Evolutionary conservation across 2,888 invertebrate genomes (phyloP), one percentile per base, ranked within the genome.

Genomic region (Cerastis rubricosa): DNA sequence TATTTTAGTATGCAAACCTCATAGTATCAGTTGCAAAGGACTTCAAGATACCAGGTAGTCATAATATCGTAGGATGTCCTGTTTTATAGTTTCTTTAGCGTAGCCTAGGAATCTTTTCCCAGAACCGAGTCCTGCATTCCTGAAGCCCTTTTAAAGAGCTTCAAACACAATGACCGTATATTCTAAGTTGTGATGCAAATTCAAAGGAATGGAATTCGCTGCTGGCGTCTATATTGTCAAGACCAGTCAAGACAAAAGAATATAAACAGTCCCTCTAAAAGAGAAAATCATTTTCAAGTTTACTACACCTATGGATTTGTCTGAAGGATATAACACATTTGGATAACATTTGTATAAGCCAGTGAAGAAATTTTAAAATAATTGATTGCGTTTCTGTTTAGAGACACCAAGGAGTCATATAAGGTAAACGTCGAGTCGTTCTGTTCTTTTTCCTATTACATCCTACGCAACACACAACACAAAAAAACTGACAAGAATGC

Each of bases 121-220:
- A 40, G 75, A 80, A 83, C 40, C 49, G 47, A 61, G 49, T 40
- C 66, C 43, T n/a, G 59, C 69, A 78, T 78, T 63, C 73, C 57
- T 40, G 4, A 69, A 72, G 43, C 25, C 22, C 57, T 78, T 70
- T 78, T 51, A 57, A 82, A 78, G 35, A 57, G 22, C 47, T 65
- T 17, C 12, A 64, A 74, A 82, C 71, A 82, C 84, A 82, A 74
- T 79, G 81, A 66, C 14, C 47, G 19, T 67, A 45, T 74, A 61
- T 79, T 71, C 71, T 69, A 57, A 71, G 49, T 80, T 69, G 45
- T 71, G 61, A 83, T 82, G 82, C 61, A 82, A 83, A 82, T 83
- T 75, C 71, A 72, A 57, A 64, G 63, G 63, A 63, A 71, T 47
- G 61, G 83, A 74, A 75, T 75, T 69, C 51, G 47, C 49, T 68